Base-by-base conservation (phyloP, 2,888 invertebrate species). In the Eudemis profundana region DNA sequence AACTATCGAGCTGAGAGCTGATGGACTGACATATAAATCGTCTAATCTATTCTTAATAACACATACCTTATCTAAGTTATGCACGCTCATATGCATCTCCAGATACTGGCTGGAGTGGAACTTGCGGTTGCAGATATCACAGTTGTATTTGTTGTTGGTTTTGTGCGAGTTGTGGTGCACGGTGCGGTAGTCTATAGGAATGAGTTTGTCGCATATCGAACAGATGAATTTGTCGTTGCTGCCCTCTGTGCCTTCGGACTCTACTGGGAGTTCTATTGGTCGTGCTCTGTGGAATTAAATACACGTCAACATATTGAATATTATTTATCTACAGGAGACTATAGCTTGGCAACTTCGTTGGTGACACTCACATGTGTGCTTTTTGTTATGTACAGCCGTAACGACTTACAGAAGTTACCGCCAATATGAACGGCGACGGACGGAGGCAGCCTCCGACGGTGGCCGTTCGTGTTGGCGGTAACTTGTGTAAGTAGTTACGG, bases 61-160 rank as follows among this genome's bases (percentile, higher is more conserved):
- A 38, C 72, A 72, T 65, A 92, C 94, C 84, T 93, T 94, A 44
- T 90, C 92, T 46, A 86, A 78, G 69, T 84, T 89, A 83, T 96
- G 96, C 29, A 95, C 95, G 71, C 94, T 95, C 79, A 95, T 93
- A 78, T 96, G 96, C 95, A 96, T 95, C 14, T 94, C 93, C 19
- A 96, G 85, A 79, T 94, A 95, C 21, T 94, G 93, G 15, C 88
- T 79, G 0, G 94, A 94, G 40, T 90, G 93, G 72, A 96, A 96
- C 74, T 95, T 95, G 68, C 95, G 93, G 76, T 96, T 96, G 74
- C 96, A 96, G 14, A 95, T 93, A 8, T 93, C 86, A 72, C 96
- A 96, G 72, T 93, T 92, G 72, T 91, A 92, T 65, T 92, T 93
- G 1, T 94, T 90, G 10, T 92, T 92, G 19, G 88, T 87, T 72